These are phyloP conservation scores for Drosophila nigricruria DNA, from an alignment of 2,888 invertebrate genomes.

Conservation along the genomic window DNA sequence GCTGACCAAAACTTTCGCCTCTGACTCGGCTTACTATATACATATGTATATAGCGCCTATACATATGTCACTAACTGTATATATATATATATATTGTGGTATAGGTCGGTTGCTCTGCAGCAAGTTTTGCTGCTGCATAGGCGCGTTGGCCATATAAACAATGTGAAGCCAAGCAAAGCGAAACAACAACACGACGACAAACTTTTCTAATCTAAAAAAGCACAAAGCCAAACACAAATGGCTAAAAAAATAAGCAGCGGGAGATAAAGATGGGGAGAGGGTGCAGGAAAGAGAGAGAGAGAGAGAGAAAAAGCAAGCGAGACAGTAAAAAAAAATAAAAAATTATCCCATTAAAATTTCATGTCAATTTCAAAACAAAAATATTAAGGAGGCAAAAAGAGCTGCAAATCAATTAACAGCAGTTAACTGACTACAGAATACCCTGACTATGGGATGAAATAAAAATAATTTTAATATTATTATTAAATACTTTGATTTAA, in stretches of 20 bases:
- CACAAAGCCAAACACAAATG: conserved; percentile 48
- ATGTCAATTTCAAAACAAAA: conserved; percentile 72
- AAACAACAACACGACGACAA: conserved; percentile 39
- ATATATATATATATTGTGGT: neutral
- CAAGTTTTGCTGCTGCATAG: conserved; percentile 59
- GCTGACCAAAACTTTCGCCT: conserved; percentile 52
- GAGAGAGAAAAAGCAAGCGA: neutral
- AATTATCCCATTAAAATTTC: conserved; percentile 77
- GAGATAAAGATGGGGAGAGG: too few relatives aligned
- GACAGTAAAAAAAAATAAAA: conserved; percentile 38
- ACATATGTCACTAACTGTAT: conserved; percentile 1
- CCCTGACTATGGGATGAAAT: too few relatives aligned
- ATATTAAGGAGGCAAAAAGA: neutral
- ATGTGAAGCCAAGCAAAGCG: conserved; percentile 48
- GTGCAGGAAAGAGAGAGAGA: neutral
- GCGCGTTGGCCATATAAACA: conserved; percentile 63
- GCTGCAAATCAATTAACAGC: neutral
- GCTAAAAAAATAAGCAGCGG: neutral
- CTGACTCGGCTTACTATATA: conserved; percentile 11
- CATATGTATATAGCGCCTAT: conserved; percentile 2
- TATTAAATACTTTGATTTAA: too few relatives aligned
- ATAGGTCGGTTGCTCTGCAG: conserved; percentile 29
- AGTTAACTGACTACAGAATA: neutral
- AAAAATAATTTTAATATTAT: too few relatives aligned
- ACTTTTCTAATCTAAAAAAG: conserved; percentile 70